phyloP scores from a whole-genome alignment of 2,113 vertebrate species.

The Gymnocephalus cernua region DNA sequence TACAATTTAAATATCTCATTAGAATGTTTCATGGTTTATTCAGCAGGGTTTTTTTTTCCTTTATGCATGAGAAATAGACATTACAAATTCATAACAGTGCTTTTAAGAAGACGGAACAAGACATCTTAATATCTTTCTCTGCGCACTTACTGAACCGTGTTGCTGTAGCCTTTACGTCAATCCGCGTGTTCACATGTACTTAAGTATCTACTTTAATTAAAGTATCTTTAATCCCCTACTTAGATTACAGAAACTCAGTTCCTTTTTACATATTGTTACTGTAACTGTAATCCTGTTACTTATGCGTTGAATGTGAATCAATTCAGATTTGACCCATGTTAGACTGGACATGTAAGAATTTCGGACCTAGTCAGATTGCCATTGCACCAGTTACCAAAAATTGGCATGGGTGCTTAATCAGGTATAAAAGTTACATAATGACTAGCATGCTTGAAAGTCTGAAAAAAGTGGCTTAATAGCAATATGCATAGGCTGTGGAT shows the following conservation, averaged over 20 bases:
- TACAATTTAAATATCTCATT: slow-evolving; percentile 22
- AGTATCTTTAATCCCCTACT: neutral
- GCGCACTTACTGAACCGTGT: neutral
- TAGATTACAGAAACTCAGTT: neutral
- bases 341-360: neutral
- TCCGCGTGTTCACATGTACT: neutral
- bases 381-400: neutral
- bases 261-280: neutral
- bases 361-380: neutral
- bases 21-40: slow-evolving; percentile 38
- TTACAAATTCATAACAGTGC: slow-evolving; percentile 14
- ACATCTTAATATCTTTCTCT: neutral
- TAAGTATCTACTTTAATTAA: neutral
- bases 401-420: neutral
- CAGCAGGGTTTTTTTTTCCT: slow-evolving; percentile 20
- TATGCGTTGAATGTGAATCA: neutral
- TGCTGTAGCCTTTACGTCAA: neutral
- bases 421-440: neutral
- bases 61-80: slow-evolving; percentile 18
- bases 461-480: too few relatives aligned
- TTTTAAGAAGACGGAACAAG: slow-evolving; percentile 4
- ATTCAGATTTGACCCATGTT: neutral
- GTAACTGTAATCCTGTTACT: neutral
- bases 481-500: neutral
- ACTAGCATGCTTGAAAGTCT: neutral